These are phyloP conservation scores for Actenoides lindsayi DNA, from an alignment of 2,113 vertebrate species.

Conservation along the genomic window DNA sequence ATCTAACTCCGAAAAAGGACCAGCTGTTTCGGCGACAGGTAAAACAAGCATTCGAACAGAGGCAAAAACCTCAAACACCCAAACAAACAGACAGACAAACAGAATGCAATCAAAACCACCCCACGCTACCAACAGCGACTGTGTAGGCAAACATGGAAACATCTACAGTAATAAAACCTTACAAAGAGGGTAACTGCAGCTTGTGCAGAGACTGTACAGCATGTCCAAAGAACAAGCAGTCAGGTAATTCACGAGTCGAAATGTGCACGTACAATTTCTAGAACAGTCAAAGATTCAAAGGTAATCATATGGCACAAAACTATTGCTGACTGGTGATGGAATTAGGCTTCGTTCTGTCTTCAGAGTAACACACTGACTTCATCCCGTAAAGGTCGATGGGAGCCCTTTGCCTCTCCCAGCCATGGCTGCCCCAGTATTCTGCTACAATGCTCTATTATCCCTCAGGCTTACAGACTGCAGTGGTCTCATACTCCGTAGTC, in stretches of 20 bases:
- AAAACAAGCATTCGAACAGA: constrained; percentile 60
- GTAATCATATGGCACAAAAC: neutral
- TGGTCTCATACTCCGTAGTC: neutral
- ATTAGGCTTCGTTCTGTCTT: neutral
- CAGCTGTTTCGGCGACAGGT: constrained; percentile 89
- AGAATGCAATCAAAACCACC: neutral
- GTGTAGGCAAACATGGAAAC: neutral
- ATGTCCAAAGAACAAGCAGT: neutral
- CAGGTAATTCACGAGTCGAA: neutral
- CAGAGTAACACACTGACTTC: neutral
- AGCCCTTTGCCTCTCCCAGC: neutral
- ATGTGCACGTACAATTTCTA: neutral
- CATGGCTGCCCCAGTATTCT: neutral
- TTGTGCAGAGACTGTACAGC: neutral
- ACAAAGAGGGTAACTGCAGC: neutral
- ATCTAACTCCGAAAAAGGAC: constrained; percentile 90
- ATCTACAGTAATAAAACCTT: neutral
- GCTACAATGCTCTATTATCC: neutral
- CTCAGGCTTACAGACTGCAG: neutral
- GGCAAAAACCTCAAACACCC: constrained; percentile 8
- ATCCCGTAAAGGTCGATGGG: fast-evolving
- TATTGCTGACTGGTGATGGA: neutral
- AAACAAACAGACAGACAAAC: neutral
- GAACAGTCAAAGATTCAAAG: neutral
- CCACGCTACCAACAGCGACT: neutral